These are phyloP conservation scores for Nilaparvata lugens DNA, from an alignment of 1,140 invertebrate genomes.

Conservation along the genomic window DNA sequence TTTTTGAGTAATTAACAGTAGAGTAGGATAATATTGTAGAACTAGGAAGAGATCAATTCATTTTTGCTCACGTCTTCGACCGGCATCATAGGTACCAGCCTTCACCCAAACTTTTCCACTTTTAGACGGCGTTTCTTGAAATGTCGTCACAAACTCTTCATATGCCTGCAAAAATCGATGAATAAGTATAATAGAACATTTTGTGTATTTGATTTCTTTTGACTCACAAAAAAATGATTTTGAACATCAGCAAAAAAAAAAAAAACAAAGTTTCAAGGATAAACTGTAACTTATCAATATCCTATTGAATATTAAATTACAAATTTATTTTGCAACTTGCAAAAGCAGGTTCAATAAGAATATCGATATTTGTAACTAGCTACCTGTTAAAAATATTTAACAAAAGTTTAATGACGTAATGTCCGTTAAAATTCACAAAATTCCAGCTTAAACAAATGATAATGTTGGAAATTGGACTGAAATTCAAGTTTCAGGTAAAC, in stretches of 20 bases:
- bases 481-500: no score
- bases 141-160: slow-evolving; percentile 95
- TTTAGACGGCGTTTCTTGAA: slow-evolving; percentile 75
- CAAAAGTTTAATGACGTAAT: no score
- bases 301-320: neutral
- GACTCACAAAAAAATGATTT: neutral
- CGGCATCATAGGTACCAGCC: slow-evolving; percentile 92
- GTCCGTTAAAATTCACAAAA: no score
- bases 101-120: slow-evolving; percentile 91
- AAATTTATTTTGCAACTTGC: neutral
- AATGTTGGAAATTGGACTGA: no score
- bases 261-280: neutral
- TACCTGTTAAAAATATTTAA: no score
- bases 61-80: slow-evolving; percentile 64
- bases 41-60: no score
- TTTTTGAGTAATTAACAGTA: neutral
- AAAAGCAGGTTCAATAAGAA: no score
- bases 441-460: no score
- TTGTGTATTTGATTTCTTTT: neutral
- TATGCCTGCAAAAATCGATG: slow-evolving; percentile 70
- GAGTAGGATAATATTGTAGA: slow-evolving; percentile 10
- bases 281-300: neutral
- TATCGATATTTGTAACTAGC: no score
- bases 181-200: no score
- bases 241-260: neutral